Evolutionary conservation across 2,888 invertebrate species (phyloP), one percentile per base, ranked within the genome.

Genomic region (Hydroisotoma schaefferi): DNA sequence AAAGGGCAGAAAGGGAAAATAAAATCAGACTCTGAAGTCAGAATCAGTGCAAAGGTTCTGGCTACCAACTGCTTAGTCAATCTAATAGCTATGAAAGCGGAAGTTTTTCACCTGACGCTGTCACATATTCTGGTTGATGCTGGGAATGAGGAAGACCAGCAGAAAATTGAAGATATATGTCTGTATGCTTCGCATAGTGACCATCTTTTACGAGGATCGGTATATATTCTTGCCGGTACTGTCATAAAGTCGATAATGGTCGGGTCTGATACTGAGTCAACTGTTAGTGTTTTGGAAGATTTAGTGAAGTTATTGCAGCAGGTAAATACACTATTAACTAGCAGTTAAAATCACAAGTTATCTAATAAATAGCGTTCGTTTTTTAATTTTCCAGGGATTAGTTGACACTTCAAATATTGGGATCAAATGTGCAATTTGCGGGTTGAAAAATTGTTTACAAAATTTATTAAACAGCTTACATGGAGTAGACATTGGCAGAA

Each of bases 41-140:
- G 95, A 33, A 92, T 97, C 28, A 94, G 94, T 59, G 88, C 94
- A 1, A 94, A 95, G 78, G 87, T 90, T 6, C 82, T 94, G 37
- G 90, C 94, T 0, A 75, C 95, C 22, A 84, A 84, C 55, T 93
- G 92, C 75, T 76, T 95, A 23, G 84, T 87, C 0, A 85, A 86
- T 69, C 84, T 90, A 55, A 77, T 92, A 33, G 82, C 83, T 38
- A 76, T 92, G 25, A 84, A 85, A 73, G 93, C 95, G 0, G 81
- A 84, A 67, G 80, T 87, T 3, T 82, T 93, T 59, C 83, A 87
- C 1, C 76, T 86, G 22, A 76, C 79, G 10, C 73, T 84, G 28
- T 78, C 79, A 43, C 76, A 77, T 63, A 73, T 64, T 47, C 57
- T 58, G 51, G 58, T 56, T 47, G 65, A 69, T 3, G 51, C 44